Base-by-base conservation (phyloP, 1,140 invertebrate genomes). In the Drosophila pectinifera region DNA sequence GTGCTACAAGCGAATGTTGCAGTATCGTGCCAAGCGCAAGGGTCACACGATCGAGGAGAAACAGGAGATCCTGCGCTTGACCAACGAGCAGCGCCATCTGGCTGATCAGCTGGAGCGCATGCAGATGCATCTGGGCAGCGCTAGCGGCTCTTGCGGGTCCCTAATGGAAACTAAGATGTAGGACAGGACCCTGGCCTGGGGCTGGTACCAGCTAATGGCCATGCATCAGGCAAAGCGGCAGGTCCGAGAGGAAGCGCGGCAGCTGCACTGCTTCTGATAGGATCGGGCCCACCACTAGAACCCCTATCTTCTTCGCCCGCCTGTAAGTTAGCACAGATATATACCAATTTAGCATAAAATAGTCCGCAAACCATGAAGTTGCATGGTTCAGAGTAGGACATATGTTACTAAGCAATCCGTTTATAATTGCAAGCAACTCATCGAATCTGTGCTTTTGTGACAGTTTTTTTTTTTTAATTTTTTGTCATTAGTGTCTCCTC, bases 21-120 rank as follows among this genome's bases (percentile, higher is more conserved):
- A 94, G 14, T 94, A 95, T 4, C 95, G 96, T 79, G 95, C 96
- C 78, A 96, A 96, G 85, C 97, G 97, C 85, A 94, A 96, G 78
- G 94, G 95, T 1, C 94, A 96, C 10, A 95, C 95, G 22, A 95
- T 95, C 79, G 97, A 97, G 83, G 97, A 98, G 86, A 96, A 95
- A 73, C 96, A 97, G 65, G 94, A 96, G 88, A 96, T 96, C 4
- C 95, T 95, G 94, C 93, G 92, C 31, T 91, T 94, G 16, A 94
- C 94, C 51, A 93, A 93, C 84, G 94, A 94, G 72, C 94, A 94
- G 74, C 94, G 94, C 41, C 92, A 93, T 73, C 92, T 94, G 14
- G 94, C 94, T 56, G 94, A 94, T 84, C 94, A 94, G 83, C 41
- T 92, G 48, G 91, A 92, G 39, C 76, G 79, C 18, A 86, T 92